These are phyloP conservation scores for Hymenochirus boettgeri DNA, from an alignment of 2,113 vertebrate genomes.

Conservation along the genomic window DNA sequence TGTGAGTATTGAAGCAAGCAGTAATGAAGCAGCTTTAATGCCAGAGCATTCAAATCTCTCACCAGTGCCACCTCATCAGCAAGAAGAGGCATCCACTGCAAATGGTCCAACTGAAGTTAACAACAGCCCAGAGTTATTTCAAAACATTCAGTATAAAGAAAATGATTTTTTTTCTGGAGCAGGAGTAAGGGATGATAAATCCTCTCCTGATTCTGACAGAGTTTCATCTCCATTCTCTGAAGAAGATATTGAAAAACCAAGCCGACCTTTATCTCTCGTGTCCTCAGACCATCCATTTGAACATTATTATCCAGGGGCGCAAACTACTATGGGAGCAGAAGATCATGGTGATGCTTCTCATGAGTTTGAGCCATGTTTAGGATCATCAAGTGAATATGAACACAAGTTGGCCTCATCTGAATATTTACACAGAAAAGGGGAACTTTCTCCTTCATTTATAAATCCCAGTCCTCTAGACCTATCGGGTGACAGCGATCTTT, in stretches of 20 bases:
- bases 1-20: slow-evolving; percentile 43
- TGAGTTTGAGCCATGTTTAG: slow-evolving; percentile 58
- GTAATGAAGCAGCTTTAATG: slow-evolving; percentile 41
- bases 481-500: slow-evolving; percentile 79
- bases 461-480: slow-evolving; percentile 79
- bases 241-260: slow-evolving; percentile 68
- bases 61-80: slow-evolving; percentile 51
- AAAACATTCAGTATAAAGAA: slow-evolving; percentile 49
- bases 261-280: slow-evolving; percentile 72
- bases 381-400: slow-evolving; percentile 60
- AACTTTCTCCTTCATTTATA: slow-evolving; percentile 91
- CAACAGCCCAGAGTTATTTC: slow-evolving; percentile 49
- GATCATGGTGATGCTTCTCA: slow-evolving; percentile 63
- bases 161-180: slow-evolving; percentile 40
- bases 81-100: slow-evolving; percentile 54
- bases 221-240: slow-evolving; percentile 57
- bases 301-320: slow-evolving; percentile 59
- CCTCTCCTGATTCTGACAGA: slow-evolving; percentile 43
- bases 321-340: slow-evolving; percentile 52
- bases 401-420: slow-evolving; percentile 67
- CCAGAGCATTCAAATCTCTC: slow-evolving; percentile 51
- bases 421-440: slow-evolving; percentile 73
- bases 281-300: slow-evolving; percentile 71
- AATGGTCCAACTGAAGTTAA: slow-evolving; percentile 79
- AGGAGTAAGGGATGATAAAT: slow-evolving; percentile 54